These are phyloP conservation scores for Octomys mimax DNA, from an alignment of 2,797 vertebrate species.

Conservation along the genomic window DNA sequence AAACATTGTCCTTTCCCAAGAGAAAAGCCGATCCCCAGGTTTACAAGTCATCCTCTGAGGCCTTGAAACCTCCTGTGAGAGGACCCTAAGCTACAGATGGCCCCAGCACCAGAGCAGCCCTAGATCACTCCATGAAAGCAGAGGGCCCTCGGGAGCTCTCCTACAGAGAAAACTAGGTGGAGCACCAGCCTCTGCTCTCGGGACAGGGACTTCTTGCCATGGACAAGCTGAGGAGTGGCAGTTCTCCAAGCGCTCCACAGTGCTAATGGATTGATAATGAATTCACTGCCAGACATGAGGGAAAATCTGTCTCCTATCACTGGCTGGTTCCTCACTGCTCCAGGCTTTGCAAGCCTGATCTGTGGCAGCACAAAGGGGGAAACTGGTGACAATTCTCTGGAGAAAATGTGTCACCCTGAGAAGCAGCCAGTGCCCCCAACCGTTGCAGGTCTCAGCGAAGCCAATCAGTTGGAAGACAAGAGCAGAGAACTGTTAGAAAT, in stretches of 20 bases:
- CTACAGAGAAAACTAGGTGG: not conserved
- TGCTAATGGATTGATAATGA: not conserved
- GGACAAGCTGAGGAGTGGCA: not conserved
- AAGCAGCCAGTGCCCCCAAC: not conserved
- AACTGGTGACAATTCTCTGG: not conserved
- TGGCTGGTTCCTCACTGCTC: not conserved
- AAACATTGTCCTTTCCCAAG: not conserved
- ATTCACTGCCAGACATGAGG: not conserved
- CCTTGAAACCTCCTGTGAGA: not conserved
- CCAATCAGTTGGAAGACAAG: not conserved
- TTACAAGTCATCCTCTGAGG: not conserved
- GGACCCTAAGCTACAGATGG: not conserved
- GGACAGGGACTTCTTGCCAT: not conserved
- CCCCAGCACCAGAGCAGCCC: not conserved
- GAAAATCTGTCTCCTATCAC: not conserved
- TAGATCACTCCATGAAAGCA: not conserved
- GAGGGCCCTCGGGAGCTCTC: not conserved
- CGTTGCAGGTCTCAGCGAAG: not conserved
- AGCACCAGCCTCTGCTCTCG: too few species aligned
- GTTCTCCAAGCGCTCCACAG: rapidly evolving
- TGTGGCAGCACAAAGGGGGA: not conserved
- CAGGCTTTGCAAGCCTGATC: not conserved
- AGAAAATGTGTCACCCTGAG: not conserved
- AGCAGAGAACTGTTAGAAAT: not conserved
- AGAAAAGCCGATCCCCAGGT: not conserved